These are phyloP conservation scores for Triplophysa tibetana DNA, from an alignment of 2,113 vertebrate genomes.

Conservation along the genomic window DNA sequence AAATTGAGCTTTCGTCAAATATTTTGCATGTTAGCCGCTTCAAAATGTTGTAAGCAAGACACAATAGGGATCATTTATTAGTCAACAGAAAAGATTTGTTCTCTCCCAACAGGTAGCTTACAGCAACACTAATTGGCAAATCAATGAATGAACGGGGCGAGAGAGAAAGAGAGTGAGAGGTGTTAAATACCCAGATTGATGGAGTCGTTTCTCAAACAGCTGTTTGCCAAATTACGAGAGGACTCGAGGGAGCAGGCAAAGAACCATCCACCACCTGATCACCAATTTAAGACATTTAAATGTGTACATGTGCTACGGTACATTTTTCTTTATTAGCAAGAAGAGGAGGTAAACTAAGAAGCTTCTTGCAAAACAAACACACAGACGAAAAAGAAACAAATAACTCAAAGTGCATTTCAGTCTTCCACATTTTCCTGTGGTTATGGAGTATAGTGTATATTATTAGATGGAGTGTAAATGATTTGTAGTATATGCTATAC, in stretches of 20 bases:
- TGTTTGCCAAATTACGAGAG: constrained; percentile 64
- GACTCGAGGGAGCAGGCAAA: constrained; percentile 6
- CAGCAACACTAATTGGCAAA: constrained; percentile 55
- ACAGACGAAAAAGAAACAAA: too few relatives aligned
- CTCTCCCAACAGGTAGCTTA: constrained; percentile 25
- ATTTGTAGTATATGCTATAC: too few relatives aligned
- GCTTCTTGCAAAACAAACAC: too few relatives aligned
- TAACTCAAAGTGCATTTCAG: too few relatives aligned
- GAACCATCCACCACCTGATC: neutral
- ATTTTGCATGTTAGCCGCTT: neutral
- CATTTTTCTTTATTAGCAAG: too few relatives aligned
- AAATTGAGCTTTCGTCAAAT: constrained; percentile 14
- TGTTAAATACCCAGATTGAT: constrained; percentile 60
- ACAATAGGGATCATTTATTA: neutral
- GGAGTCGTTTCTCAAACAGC: constrained; percentile 67
- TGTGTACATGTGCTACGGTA: too few relatives aligned
- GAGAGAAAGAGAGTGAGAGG: constrained; percentile 27
- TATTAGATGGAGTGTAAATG: too few relatives aligned
- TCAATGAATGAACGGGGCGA: constrained; percentile 48
- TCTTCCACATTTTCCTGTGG: too few relatives aligned
- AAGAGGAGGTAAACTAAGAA: too few relatives aligned
- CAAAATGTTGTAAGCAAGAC: neutral
- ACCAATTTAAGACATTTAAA: constrained; percentile 5
- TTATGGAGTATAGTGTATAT: too few relatives aligned
- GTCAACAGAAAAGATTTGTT: constrained; percentile 44